Conservation (phyloP, 2,888 invertebrate species). For the Cheiracanthium punctorium region DNA sequence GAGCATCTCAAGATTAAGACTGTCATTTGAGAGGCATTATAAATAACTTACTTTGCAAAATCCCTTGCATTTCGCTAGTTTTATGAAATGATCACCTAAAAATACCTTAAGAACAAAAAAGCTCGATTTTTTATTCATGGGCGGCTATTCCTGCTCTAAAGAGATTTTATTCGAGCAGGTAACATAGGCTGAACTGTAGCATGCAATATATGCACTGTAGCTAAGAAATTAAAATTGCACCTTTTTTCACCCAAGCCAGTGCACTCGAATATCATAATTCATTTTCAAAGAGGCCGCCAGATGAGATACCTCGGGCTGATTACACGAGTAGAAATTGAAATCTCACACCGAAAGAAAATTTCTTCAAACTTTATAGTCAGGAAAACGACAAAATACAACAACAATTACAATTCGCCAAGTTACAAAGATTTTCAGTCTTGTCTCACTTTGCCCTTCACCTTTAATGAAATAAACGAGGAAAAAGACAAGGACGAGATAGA, state of each 20-base stretch:
- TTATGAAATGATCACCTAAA: background rate
- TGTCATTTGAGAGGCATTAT: background rate
- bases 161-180: background rate
- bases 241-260: background rate
- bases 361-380: conserved; percentile 27
- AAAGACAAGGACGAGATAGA: background rate
- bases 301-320: conserved; percentile 23
- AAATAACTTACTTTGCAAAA: background rate
- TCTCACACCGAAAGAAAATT: conserved; percentile 31
- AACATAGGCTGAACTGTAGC: background rate
- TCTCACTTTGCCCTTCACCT: conserved; percentile 13
- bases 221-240: background rate
- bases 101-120: conserved; percentile 7
- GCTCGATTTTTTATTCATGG: conserved; percentile 3
- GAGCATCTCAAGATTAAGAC: conserved; percentile 8
- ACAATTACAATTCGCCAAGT: conserved; percentile 30
- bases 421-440: conserved; percentile 28
- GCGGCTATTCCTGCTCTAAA: background rate
- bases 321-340: conserved; percentile 36
- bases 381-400: conserved; percentile 45
- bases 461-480: conserved; percentile 21
- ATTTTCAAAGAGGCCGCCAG: conserved; percentile 38
- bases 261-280: background rate
- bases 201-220: background rate
- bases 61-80: background rate